Base-by-base conservation (phyloP, 2,113 vertebrate species). In the Pteropus alecto region DNA sequence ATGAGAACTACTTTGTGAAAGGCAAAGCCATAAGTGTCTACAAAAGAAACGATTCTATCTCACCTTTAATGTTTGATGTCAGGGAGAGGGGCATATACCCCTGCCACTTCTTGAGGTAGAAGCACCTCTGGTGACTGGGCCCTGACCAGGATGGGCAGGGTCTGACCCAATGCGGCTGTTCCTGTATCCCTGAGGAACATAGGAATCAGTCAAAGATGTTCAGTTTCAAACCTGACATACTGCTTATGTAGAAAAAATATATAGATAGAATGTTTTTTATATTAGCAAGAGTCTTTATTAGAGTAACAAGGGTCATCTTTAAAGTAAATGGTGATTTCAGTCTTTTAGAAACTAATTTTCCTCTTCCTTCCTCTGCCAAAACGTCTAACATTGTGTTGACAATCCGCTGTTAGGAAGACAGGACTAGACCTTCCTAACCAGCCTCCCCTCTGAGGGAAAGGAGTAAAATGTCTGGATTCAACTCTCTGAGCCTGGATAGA, bases 241-340 rank as follows among this genome's bases (percentile, higher is more conserved):
- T 90, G 21, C 67, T 48, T 87, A 65, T 7, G 28, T 24, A 38
- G 74, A 70, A 88, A 54, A 77, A 22, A 58, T 2, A 30, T 11
- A 26, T 30, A 67, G 7, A 22, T 65, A 26, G 8, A 6, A 14
- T 63, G 70, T 63, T 81, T 51, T 76, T 63, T 74, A n/a, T 58
- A 48, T 85, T 95, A 90, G 41, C 38, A 78, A 61, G n/a, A n/a
- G 54, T 41, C 48, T 94, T 94, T 61, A 76, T 74, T 83, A 70
- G 71, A 92, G 26, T 88, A 43, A 43, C 68, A 77, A 73, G 10
- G 33, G 13, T 81, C n/a, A 22, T 60, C 35, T 21, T 58, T 92
- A 30, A 33, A 28, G 18, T 92, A 14, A 41, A 67, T 0, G 4
- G 10, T 85, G 35, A 87, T 48, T 60, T 67, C 18, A 63, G 0